A percentile compares a stretch with the other conserved stretches of the same genome.
phyloP scores from a whole-genome alignment of 2,797 vertebrate species.

The Megaceryle alcyon region DNA sequence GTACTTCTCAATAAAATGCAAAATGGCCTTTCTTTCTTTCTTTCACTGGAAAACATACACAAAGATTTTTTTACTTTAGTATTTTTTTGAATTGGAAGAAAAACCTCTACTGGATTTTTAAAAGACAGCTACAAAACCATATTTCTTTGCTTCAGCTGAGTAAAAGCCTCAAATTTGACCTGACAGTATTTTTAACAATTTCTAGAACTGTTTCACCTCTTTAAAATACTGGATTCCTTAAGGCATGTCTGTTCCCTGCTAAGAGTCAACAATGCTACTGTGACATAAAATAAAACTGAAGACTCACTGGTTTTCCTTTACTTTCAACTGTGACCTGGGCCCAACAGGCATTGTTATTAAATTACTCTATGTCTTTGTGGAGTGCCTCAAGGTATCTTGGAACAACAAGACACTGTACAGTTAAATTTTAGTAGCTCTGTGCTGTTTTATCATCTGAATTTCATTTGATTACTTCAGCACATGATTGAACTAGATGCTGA shows the following conservation, averaged over 20 bases:
- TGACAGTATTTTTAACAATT: neutral
- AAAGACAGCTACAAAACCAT: neutral
- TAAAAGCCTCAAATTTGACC: neutral
- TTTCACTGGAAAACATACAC: neutral
- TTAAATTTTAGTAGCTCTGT: neutral
- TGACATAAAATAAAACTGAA: neutral
- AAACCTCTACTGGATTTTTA: neutral
- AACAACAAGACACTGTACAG: neutral
- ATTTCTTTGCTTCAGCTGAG: neutral
- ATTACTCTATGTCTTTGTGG: neutral
- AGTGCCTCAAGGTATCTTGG: neutral
- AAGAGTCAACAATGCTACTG: neutral
- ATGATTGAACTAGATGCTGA: neutral
- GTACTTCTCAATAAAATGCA: neutral
- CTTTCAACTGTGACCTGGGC: neutral
- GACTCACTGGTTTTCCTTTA: neutral
- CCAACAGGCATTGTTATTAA: neutral
- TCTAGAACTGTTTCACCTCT: neutral
- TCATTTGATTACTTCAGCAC: conserved; percentile 18
- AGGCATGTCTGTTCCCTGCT: neutral
- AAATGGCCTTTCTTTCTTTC: neutral
- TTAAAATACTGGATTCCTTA: neutral
- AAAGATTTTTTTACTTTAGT: neutral
- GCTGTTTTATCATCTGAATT: neutral
- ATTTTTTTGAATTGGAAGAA: neutral